Base-by-base conservation (phyloP, 2,113 vertebrate species). In the Brachyistius frenatus region DNA sequence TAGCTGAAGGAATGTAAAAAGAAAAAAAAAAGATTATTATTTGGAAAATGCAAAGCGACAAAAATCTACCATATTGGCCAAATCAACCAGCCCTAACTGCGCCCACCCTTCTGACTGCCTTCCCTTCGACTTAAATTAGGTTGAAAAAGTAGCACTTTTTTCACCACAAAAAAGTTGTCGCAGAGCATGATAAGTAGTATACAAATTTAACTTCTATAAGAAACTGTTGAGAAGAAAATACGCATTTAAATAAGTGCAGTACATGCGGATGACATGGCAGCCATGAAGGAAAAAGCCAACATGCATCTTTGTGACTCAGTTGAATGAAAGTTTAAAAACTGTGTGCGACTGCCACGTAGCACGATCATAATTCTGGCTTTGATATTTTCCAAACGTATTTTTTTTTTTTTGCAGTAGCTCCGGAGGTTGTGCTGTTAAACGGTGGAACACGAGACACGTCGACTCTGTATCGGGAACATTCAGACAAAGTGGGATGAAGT, bases 351-450 rank as follows among this genome's bases (percentile, higher is more conserved):
- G 13, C 16, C 16, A 49, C 3, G 14, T 16, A 31, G 39, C 50
- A 13, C 33, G 36, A 33, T 60, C 5, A 30, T 39, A 33, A 47
- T 31, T 49, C 53, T 33, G 32, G 5, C 52, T 58, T 14, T 57
- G 7, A 63, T 56, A 23, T 65, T 57, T 64, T 63, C 32, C 44
- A 50, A 32, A 49, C 44, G n/a, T 35, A 57, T 57, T 15, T 63
- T 44, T 15, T 60, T 53, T 13, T 44, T 44, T 44, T 44, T 44
- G 2, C 36, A 41, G 31, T 44, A 15, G 53, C 35, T 11, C 31
- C 35, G 44, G 23, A 57, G 11, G 35, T 58, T 46, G 46, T 58
- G 23, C 13, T 52, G 54, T 76, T 66, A 39, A 71, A 66, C 47
- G 54, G 1, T 4, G 9, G 23, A 49, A 33, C 23, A 33, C 13